Conservation (phyloP, 2,113 vertebrate species). For the Sterrhoptilus dennistouni region DNA sequence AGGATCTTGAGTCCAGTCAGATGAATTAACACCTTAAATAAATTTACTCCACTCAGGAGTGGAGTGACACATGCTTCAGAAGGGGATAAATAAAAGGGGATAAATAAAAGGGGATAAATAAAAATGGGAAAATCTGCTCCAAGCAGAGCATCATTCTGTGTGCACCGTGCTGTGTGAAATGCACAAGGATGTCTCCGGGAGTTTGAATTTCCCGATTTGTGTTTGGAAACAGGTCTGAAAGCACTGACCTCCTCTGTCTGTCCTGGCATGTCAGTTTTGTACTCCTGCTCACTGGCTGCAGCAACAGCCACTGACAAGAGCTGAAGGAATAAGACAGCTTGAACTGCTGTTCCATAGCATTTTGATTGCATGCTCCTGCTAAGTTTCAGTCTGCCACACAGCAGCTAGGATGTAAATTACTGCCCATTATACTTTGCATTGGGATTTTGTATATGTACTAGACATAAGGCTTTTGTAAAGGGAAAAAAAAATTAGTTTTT, state of each 20-base stretch:
- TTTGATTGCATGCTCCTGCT: constrained; percentile 26
- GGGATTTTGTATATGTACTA: constrained; percentile 68
- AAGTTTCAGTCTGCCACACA: constrained; percentile 43
- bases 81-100: constrained; percentile 16
- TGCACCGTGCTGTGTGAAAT: fast-evolving
- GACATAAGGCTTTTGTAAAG: constrained; percentile 63
- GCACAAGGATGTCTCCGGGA: not conserved
- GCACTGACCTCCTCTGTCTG: not conserved
- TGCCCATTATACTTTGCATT: constrained; percentile 38
- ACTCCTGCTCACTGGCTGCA: not conserved
- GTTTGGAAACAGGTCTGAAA: not conserved
- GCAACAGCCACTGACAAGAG: not conserved
- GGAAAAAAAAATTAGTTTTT: constrained; percentile 65
- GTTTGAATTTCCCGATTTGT: not conserved
- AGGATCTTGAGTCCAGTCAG: not conserved
- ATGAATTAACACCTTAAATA: not conserved
- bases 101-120: constrained; percentile 3
- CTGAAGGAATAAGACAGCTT: not conserved
- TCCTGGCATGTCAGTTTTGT: not conserved
- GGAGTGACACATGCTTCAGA: not conserved
- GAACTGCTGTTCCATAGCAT: not conserved
- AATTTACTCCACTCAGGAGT: not conserved
- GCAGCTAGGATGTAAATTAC: constrained; percentile 56
- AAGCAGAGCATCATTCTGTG: not conserved
- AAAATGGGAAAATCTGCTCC: not conserved